phyloP scores from a whole-genome alignment of 2,797 vertebrate genomes.

The Coracias cyanogaster region DNA sequence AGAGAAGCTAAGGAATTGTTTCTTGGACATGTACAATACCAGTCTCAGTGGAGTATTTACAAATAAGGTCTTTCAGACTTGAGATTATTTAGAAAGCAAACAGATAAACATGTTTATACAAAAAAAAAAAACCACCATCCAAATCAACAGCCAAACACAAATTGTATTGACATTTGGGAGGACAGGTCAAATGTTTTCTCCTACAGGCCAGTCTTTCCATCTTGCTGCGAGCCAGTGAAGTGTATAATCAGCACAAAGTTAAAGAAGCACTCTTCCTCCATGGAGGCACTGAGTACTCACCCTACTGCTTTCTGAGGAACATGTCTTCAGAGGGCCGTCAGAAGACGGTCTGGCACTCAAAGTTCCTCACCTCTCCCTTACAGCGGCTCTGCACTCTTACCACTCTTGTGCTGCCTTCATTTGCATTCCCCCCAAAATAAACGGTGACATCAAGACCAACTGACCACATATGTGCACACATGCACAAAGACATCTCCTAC shows the following conservation, averaged over 20 bases:
- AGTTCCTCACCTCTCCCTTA: not conserved
- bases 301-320: not conserved
- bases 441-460: not conserved
- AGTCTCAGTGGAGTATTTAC: not conserved
- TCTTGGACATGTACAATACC: not conserved
- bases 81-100: not conserved
- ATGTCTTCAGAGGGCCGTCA: not conserved
- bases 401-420: not conserved
- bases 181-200: conserved; percentile 2
- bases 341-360: not conserved
- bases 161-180: conserved; percentile 5
- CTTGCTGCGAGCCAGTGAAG: not conserved
- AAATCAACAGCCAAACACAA: not conserved
- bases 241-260: not conserved
- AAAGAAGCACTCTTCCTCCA: not conserved
- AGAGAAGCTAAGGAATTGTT: not conserved
- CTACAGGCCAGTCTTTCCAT: not conserved
- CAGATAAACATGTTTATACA: not conserved
- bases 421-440: not conserved
- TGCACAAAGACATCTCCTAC: not conserved
- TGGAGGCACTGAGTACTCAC: not conserved
- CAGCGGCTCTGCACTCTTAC: not conserved
- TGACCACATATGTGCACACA: not conserved
- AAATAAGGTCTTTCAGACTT: not conserved
- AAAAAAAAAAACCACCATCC: not conserved